Evolutionary conservation across 2,888 invertebrate genomes (phyloP), one percentile per base, ranked within the genome.

Genomic region (Linnaemya vulpina): DNA sequence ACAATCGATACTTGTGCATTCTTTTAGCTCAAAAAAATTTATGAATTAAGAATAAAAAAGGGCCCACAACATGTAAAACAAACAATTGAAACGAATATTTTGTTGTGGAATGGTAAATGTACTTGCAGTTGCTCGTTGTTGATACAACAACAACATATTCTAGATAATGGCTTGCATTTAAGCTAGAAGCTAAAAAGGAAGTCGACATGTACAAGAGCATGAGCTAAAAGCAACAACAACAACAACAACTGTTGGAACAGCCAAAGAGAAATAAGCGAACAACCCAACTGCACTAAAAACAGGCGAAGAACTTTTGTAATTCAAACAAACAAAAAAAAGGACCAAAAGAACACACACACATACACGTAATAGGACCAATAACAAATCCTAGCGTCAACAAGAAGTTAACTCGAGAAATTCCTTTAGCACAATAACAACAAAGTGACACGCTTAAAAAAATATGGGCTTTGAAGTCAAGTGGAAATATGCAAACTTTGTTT

Each of bases 401-500:
- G 10, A 43, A 51, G 62, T 70, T 70, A 77, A 62, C 62, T 78
- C 1, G 13, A 17, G 51, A 65, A 65, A 67, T 74, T 80, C 67
- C 58, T 74, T 67, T 22, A 80, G 80, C 49, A 53, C 49, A 63
- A 80, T 51, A 74, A 67, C 30, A 80, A 76, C 75, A 65, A 76
- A 79, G 58, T 80, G 75, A 80, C 79, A 76, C 49, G 60, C 53
- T 71, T 38, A 60, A 60, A 67, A 80, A 53, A 83, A 70, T 84
- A 80, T 80, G 79, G 75, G 65, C 79, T 84, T 71, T 80, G 70
- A 84, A 84, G 84, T 84, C 84, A 76, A 84, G 79, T 80, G 79
- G 75, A 83, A 83, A 65, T 25, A 75, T 35, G 43, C 22, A 65
- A 74, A 70, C 30, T 53, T 43, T 62, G n/a, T 49, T 58, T 5